A percentile compares a stretch with the other conserved stretches of the same genome.
These are phyloP conservation scores for Oryzias celebensis DNA, from an alignment of 2,113 vertebrate genomes.

Conservation along the genomic window DNA sequence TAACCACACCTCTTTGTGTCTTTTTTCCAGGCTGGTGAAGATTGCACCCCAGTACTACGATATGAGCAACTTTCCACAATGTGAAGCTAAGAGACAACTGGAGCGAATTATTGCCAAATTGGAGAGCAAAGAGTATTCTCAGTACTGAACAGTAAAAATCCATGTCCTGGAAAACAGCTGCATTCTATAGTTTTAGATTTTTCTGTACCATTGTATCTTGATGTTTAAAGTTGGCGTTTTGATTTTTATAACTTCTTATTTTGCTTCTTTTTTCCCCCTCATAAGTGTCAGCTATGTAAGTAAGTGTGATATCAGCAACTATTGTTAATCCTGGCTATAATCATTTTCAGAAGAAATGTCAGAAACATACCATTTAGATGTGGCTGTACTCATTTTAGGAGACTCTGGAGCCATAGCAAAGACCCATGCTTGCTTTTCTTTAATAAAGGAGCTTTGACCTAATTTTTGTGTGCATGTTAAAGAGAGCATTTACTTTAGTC, in stretches of 20 bases:
- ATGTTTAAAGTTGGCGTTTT: constrained; percentile 81
- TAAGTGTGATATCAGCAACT: constrained; percentile 79
- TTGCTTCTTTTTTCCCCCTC: constrained; percentile 74
- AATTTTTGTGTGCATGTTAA: constrained; percentile 65
- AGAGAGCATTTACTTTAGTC: constrained; percentile 8
- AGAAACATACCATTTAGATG: constrained; percentile 85
- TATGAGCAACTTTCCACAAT: constrained; percentile 98
- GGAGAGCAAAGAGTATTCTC: constrained; percentile 95
- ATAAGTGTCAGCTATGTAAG: constrained; percentile 89
- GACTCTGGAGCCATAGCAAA: constrained; percentile 86
- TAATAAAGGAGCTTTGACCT: constrained; percentile 91
- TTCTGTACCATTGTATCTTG: constrained; percentile 84
- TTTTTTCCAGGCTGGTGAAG: constrained; percentile 89
- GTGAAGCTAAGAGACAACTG: constrained; percentile 96
- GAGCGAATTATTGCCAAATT: constrained; percentile 97
- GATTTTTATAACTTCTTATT: constrained; percentile 87
- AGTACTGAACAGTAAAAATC: constrained; percentile 86
- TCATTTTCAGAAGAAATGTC: constrained; percentile 65
- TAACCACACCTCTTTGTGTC: constrained; percentile 3
- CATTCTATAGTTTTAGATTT: constrained; percentile 78
- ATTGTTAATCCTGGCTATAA: constrained; percentile 43
- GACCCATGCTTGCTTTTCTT: constrained; percentile 89
- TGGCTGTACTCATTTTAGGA: constrained; percentile 90
- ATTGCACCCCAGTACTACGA: constrained; percentile 97
- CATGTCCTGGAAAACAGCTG: constrained; percentile 47